Evolutionary conservation across 2,888 invertebrate species (phyloP), one percentile per base, ranked within the genome.

Genomic region (Hypena proboscidalis): DNA sequence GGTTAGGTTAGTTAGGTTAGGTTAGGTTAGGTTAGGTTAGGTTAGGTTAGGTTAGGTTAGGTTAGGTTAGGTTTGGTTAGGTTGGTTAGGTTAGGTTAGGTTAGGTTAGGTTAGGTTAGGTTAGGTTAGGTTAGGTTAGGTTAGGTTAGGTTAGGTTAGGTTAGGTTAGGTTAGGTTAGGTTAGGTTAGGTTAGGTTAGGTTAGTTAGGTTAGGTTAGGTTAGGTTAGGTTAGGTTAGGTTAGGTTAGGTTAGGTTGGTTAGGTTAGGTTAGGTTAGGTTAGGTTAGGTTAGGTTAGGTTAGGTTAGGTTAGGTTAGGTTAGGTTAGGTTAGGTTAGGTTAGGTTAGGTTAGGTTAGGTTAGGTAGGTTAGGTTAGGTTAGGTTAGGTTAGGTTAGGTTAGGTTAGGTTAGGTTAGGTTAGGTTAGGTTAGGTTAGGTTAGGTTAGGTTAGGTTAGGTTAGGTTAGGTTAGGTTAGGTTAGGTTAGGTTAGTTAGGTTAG

Each of bases 1-100:
- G 30, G 37, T 44, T 29, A 25, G 22, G 19, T 25, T 35, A 46
- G 51, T 51, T 51, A 43, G 52, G 50, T 52, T 57, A 52, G 56
- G 52, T 57, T 52, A 52, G 56, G 52, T 57, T 57, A 50, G 49
- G 46, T 57, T 57, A 50, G 53, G 53, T 57, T 55, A 47, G 46
- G 44, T 51, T 51, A 50, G 50, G 48, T 51, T 51, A 45, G 53
- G 53, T 52, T 52, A 47, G 52, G 52, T 51, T 51, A 45, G 48
- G 45, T 55, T 54, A 54, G 54, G 54, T 54, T 54, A 43, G 43
- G 43, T 50, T 50, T 44, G 27, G 27, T 15, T 31, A 21, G 20
- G 31, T 29, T 9, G 17, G 31, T 20, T 31, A 21, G 48, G 51
- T 51, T 51, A 51, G 51, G 51, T 51, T 51, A 51, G 51, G 51